phyloP scores from a whole-genome alignment of 2,113 vertebrate species.

The rabbit (Oryctolagus cuniculus) region mOryCun1.1 NC_091453.1:110465501-110466000 shows the following conservation, averaged over 20 bases:
- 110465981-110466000: neutral
- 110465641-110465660: neutral
- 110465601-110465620: neutral
- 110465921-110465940: neutral
- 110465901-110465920: neutral
- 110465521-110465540: neutral
- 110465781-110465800: conserved; percentile 35
- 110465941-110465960: neutral
- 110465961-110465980: neutral
- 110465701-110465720: neutral
- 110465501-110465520: neutral
- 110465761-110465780: neutral
- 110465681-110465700: neutral
- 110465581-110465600: neutral
- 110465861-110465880: neutral
- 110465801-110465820: neutral
- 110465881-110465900: neutral
- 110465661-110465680: neutral
- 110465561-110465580: neutral
- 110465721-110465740: neutral
- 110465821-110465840: neutral
- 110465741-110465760: neutral
- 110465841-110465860: neutral
- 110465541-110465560: conserved; percentile 4
- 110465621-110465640: neutral